Conservation (phyloP, 1,140 invertebrate species). For the Radopholus similis region DNA sequence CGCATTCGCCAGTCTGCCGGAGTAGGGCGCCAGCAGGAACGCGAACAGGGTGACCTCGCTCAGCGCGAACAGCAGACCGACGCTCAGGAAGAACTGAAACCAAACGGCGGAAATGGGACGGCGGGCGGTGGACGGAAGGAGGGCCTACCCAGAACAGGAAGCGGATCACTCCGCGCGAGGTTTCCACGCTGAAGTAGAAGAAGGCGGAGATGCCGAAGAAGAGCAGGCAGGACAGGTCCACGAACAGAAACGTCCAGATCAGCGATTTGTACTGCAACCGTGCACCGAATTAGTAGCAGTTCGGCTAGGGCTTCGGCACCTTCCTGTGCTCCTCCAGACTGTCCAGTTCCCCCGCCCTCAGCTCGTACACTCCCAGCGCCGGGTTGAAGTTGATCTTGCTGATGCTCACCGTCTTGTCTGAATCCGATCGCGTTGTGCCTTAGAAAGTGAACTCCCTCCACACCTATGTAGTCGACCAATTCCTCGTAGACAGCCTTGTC, state of each 20-base stretch:
- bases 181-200: constrained; percentile 45
- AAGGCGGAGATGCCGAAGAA: constrained; percentile 41
- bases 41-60: constrained; percentile 43
- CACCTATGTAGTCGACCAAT: constrained; percentile 32
- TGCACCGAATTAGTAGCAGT: neutral
- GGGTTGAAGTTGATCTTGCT: constrained; percentile 48
- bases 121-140: neutral
- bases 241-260: constrained; percentile 45
- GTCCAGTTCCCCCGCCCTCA: constrained; percentile 32
- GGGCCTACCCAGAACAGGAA: constrained; percentile 50
- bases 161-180: constrained; percentile 24
- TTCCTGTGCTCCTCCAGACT: constrained; percentile 37
- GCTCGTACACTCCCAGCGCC: constrained; percentile 31
- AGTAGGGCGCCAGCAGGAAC: constrained; percentile 36
- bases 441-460: neutral
- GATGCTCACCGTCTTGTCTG: constrained; percentile 45
- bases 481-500: constrained; percentile 40
- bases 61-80: constrained; percentile 38
- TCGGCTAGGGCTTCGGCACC: constrained; percentile 29
- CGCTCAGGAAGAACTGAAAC: constrained; percentile 38
- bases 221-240: constrained; percentile 40
- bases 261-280: constrained; percentile 56
- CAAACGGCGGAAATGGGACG: neutral
- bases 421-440: constrained; percentile 20
- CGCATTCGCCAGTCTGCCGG: constrained; percentile 35